Evolutionary conservation across 2,888 invertebrate genomes (phyloP), one percentile per base, ranked within the genome.

Genomic region (Thyatira batis): DNA sequence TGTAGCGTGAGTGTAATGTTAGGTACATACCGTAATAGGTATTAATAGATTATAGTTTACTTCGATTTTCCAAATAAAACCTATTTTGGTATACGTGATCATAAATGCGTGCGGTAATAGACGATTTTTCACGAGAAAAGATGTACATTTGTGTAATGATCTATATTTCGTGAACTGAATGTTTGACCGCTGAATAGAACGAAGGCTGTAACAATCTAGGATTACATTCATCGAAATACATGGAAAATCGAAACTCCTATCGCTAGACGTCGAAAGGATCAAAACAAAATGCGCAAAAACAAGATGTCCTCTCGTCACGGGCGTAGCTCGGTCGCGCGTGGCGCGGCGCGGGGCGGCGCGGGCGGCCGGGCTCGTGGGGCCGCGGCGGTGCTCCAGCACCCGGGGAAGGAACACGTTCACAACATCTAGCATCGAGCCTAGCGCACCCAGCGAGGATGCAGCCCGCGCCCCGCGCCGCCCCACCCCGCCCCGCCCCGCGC

Each of bases 401-500:
- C 53, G 20, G 33, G 33, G 33, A 2, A 13, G 13, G 52, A 58
- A 53, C 68, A 67, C 72, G 65, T 43, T 60, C 76, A 68, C 73
- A 62, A 61, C 66, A 63, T 65, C 58, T 45, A 61, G 66, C 58
- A 61, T 6, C 63, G 50, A 59, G 63, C 59, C 62, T 66, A 54
- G 58, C 63, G 52, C 52, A 66, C 60, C 63, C 61, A 63, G 60
- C 65, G 66, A 63, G 70, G 68, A 75, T 39, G 33, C 17, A 67
- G 73, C 77, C 73, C 70, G 67, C 55, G 62, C 71, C 71, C 67
- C 75, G 71, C 77, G 79, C 78, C 70, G 73, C 81, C 79, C 81
- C 78, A 75, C 82, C 74, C 76, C 75, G 71, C 77, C 79, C 78
- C 70, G 73, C 81, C 79, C 81, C 78, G 75, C 82, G 74, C 76